Conservation (phyloP, 2,797 vertebrate genomes). For the Poecile montanus region DNA sequence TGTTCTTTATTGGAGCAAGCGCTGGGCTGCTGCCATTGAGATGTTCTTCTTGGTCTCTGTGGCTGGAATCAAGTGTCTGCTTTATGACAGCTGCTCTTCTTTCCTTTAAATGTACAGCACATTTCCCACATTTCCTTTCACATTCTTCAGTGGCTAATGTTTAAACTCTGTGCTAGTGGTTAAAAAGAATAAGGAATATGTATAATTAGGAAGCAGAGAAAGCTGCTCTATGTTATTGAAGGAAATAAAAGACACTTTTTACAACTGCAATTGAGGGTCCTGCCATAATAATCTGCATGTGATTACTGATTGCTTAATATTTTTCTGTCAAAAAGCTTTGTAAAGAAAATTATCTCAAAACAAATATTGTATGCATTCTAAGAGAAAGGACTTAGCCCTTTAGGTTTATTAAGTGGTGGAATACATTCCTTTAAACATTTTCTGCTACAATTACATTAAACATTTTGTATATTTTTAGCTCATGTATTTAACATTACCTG, state of each 20-base stretch:
- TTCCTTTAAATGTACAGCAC: background rate
- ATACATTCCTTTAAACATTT: background rate
- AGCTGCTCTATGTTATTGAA: background rate
- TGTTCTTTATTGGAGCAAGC: background rate
- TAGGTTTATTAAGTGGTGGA: background rate
- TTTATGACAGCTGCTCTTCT: slow-evolving; percentile 19
- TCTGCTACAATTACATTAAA: background rate
- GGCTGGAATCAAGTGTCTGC: background rate
- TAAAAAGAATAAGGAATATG: background rate
- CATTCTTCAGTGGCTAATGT: background rate
- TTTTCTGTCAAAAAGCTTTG: background rate
- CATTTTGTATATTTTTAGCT: background rate
- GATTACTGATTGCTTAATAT: background rate
- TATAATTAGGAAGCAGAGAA: slow-evolving; percentile 30
- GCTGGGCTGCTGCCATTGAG: background rate
- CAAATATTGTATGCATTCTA: background rate
- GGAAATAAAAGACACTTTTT: background rate
- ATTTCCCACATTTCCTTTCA: slow-evolving; percentile 2
- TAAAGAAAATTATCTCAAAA: background rate
- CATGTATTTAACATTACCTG: background rate
- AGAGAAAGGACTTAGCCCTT: background rate
- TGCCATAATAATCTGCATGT: background rate
- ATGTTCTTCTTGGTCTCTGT: background rate
- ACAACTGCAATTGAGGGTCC: background rate
- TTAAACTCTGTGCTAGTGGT: background rate